Evolutionary conservation across 1,140 invertebrate genomes (phyloP), one percentile per base, ranked within the genome.

Genomic region (Mya arenaria): DNA sequence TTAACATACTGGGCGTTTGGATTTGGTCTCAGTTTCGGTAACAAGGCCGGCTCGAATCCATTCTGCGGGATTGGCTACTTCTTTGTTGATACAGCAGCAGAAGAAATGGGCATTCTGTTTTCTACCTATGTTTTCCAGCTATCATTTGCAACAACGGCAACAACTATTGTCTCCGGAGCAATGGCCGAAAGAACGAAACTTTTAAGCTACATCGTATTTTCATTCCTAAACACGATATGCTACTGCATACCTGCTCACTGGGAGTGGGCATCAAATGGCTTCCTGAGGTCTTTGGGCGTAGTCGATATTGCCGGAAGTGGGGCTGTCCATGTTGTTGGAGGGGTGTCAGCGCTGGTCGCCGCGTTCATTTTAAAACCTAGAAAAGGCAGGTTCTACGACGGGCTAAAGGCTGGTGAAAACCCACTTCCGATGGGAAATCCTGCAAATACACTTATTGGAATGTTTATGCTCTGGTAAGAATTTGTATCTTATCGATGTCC

Each of bases 1-100:
- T 90, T 98, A 4, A 98, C 97, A 0, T 99, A 98, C 92, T 99
- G 98, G 98, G 94, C 97, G 25, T 98, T 98, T 89, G 98, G 98
- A 0, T 99, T 97, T 92, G 97, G 96, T 0, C 94, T 99, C 88
- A 98, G 97, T 65, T 99, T 98, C 87, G 97, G 97, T 0, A 94
- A 95, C 15, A 94, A 82, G 13, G 19, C 71, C 0, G 95, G 55
- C 87, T 95, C 94, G 0, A 98, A 97, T 92, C 94, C 95, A 17
- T 74, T 96, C 96, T 85, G 94, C 96, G 86, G 97, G 0, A 80
- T 94, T 34, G 94, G 94, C 0, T 89, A 91, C 72, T 94, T 94
- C 74, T 92, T 94, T 30, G 90, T 94, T 25, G 93, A 94, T 84
- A 84, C 93, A 0, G 69, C 88, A 23, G 77, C 82, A 0, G 88